phyloP scores from a whole-genome alignment of 2,113 vertebrate species.

The Corythoichthys intestinalis region DNA sequence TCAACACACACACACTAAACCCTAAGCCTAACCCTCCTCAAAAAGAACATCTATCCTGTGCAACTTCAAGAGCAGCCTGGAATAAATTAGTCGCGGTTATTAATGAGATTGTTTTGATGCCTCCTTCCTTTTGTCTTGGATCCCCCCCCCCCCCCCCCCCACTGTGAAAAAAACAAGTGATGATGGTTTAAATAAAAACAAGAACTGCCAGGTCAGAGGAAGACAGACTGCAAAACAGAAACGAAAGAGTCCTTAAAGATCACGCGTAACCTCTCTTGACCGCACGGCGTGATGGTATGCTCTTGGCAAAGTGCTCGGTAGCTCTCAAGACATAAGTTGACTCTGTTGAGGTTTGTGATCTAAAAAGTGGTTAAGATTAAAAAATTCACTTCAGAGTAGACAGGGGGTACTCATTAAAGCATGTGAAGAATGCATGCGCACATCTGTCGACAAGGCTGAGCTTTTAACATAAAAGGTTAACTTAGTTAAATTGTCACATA shows the following conservation, averaged over 20 bases:
- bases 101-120: slow-evolving; percentile 62
- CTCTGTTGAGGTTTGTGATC: background rate
- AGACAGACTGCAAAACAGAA: slow-evolving; percentile 9
- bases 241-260: slow-evolving; percentile 10
- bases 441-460: background rate
- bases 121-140: slow-evolving; percentile 38
- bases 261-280: slow-evolving; percentile 21
- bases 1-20: slow-evolving; percentile 35
- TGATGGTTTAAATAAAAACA: slow-evolving; percentile 40
- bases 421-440: background rate
- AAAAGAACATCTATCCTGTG: slow-evolving; percentile 26
- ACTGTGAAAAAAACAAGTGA: slow-evolving; percentile 28
- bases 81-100: slow-evolving; percentile 70
- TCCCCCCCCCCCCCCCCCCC: too few relatives aligned
- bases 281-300: slow-evolving; percentile 20
- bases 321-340: slow-evolving; percentile 8
- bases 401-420: slow-evolving; percentile 2
- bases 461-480: background rate
- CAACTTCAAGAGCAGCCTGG: slow-evolving; percentile 56
- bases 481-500: background rate
- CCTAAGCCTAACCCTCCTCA: slow-evolving; percentile 29
- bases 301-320: slow-evolving; percentile 24
- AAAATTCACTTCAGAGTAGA: background rate
- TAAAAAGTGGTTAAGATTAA: background rate
- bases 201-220: slow-evolving; percentile 16